Conservation (phyloP, 2,113 vertebrate genomes). For the Terrapene triunguis region DNA sequence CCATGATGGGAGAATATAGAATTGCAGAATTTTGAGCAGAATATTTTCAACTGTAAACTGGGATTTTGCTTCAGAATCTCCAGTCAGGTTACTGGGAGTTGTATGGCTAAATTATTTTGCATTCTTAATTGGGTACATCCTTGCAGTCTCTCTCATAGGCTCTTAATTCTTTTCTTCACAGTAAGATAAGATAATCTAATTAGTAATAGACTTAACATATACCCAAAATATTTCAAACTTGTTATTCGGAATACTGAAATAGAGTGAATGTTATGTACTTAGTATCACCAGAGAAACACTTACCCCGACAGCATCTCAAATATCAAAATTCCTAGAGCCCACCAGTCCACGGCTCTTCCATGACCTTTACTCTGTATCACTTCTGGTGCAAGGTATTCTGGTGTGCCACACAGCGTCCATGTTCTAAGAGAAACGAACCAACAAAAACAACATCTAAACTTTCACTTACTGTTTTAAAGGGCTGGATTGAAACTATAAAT, state of each 20-base stretch:
- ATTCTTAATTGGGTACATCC: not conserved
- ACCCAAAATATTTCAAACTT: not conserved
- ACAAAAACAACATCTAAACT: not conserved
- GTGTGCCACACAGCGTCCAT: slow-evolving; percentile 96
- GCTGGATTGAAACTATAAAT: not conserved
- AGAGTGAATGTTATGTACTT: not conserved
- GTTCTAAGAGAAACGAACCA: slow-evolving; percentile 81
- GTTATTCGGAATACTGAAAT: not conserved
- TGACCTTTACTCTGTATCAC: slow-evolving; percentile 99
- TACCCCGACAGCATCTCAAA: slow-evolving; percentile 98
- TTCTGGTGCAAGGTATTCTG: slow-evolving; percentile 95
- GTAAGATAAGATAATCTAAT: not conserved
- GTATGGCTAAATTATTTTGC: not conserved
- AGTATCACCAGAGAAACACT: slow-evolving; percentile 57
- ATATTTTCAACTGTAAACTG: not conserved
- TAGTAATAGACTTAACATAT: not conserved
- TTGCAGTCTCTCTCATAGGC: not conserved
- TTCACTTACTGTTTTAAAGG: not conserved
- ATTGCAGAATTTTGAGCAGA: not conserved
- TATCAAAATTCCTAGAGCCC: slow-evolving; percentile 95
- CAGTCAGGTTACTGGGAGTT: not conserved
- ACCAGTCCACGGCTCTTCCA: slow-evolving; percentile 96
- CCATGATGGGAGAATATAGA: not conserved
- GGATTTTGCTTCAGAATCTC: not conserved
- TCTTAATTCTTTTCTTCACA: not conserved